phyloP scores from a whole-genome alignment of 1,140 invertebrate species.

The Gonioctena quinquepunctata region DNA sequence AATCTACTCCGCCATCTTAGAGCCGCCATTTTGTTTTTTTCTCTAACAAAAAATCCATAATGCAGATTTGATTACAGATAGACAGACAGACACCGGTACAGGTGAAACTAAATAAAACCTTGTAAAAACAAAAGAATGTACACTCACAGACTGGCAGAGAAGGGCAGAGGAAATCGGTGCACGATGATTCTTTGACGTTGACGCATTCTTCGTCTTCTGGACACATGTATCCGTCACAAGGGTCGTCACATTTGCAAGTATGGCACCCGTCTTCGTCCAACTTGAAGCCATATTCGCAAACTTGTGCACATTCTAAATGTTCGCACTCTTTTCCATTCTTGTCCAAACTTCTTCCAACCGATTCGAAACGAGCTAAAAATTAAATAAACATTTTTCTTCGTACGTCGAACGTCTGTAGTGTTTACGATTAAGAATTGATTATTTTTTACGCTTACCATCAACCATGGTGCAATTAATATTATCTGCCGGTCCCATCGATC shows the following conservation, averaged over 20 bases:
- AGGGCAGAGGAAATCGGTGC: constrained; percentile 70
- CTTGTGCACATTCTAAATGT: constrained; percentile 70
- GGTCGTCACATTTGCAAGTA: constrained; percentile 83
- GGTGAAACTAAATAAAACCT: no score
- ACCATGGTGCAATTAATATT: constrained; percentile 65
- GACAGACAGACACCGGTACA: no score
- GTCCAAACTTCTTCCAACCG: constrained; percentile 57
- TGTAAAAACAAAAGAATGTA: no score
- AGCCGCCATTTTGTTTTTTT: no score
- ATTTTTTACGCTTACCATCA: constrained; percentile 50
- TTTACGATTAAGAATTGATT: no score
- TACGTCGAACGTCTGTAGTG: no score
- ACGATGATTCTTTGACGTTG: constrained; percentile 69
- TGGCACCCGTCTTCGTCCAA: constrained; percentile 76
- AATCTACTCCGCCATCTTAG: no score
- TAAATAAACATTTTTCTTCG: no score
- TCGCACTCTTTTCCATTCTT: constrained; percentile 56
- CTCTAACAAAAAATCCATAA: no score
- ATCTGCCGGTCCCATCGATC: constrained; percentile 76
- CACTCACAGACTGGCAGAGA: constrained; percentile 75
- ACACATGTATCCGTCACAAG: constrained; percentile 78
- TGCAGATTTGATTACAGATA: no score
- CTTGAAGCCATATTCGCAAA: constrained; percentile 84
- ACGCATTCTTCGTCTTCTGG: constrained; percentile 73
- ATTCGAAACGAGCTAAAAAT: constrained; percentile 54